Evolutionary conservation across 2,113 vertebrate species (phyloP).

Genomic region (Nematolebias whitei): DNA sequence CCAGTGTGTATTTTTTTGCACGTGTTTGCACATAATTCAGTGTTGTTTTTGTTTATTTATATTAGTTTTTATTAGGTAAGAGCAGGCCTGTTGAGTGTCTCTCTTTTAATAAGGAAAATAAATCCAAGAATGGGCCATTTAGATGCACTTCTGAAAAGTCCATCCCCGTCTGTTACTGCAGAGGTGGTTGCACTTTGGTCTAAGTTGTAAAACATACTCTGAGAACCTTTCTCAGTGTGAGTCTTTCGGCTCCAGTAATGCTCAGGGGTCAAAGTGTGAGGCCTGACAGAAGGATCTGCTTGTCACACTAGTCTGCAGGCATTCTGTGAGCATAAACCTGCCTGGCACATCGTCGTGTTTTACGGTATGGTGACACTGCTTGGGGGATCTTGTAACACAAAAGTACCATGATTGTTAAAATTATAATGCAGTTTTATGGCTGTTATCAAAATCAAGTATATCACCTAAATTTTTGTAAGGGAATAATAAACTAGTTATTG

Average conservation of each 20-base stretch:
- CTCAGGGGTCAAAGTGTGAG: conserved; percentile 64
- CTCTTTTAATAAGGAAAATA: conserved; percentile 40
- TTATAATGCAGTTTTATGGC: neutral
- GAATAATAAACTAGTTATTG: neutral
- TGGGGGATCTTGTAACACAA: conserved; percentile 7
- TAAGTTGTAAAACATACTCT: conserved; percentile 55
- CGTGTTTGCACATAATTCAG: neutral
- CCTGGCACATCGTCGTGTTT: neutral
- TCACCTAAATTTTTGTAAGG: neutral
- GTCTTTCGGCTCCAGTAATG: conserved; percentile 52
- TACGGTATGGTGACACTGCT: conserved; percentile 17
- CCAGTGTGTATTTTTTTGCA: neutral
- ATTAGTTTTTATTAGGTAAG: neutral
- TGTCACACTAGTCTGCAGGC: conserved; percentile 31
- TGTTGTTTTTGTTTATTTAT: neutral
- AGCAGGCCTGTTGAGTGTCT: conserved; percentile 1
- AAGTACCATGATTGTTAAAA: neutral
- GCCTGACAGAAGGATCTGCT: conserved; percentile 46
- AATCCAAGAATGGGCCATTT: conserved; percentile 49
- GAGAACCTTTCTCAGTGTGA: conserved; percentile 56
- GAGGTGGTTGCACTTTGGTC: conserved; percentile 47
- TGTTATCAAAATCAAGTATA: neutral
- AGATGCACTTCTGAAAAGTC: conserved; percentile 31
- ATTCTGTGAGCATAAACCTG: conserved; percentile 47
- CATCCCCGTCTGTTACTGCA: neutral